Percentiles rank a stretch among this genome's conserved stretches.
phyloP scores from a whole-genome alignment of 2,113 vertebrate genomes.

The Corapipo altera region DNA sequence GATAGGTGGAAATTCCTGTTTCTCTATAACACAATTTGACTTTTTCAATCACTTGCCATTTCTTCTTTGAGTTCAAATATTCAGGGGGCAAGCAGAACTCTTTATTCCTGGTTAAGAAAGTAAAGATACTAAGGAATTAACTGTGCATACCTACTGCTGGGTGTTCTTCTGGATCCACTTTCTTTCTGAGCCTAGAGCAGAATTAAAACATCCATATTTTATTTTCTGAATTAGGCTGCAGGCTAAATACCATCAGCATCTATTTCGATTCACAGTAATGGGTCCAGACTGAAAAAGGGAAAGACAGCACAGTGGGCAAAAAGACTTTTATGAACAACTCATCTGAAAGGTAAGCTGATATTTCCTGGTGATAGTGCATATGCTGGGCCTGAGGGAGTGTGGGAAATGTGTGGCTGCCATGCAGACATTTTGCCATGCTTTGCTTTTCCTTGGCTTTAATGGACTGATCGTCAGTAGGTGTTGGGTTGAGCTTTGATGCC shows the following conservation, averaged over 20 bases:
- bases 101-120: not conserved
- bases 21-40: not conserved
- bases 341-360: not conserved
- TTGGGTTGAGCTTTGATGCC: not conserved
- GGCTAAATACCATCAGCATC: not conserved
- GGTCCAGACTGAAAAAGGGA: not conserved
- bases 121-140: not conserved
- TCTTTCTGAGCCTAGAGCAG: not conserved
- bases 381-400: too few species aligned
- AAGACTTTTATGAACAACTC: not conserved
- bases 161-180: not conserved
- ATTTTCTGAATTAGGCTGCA: not conserved
- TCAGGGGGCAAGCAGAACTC: not conserved
- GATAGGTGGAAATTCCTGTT: not conserved
- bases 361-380: not conserved
- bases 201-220: not conserved
- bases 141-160: not conserved
- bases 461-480: not conserved
- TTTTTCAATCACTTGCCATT: not conserved
- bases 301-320: not conserved
- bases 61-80: not conserved
- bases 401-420: not conserved
- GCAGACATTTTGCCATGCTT: not conserved
- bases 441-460: not conserved
- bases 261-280: not conserved